Evolutionary conservation across 53 echinoderm and acorn worm species (phyloP).

Genomic region (Crossaster papposus): DNA sequence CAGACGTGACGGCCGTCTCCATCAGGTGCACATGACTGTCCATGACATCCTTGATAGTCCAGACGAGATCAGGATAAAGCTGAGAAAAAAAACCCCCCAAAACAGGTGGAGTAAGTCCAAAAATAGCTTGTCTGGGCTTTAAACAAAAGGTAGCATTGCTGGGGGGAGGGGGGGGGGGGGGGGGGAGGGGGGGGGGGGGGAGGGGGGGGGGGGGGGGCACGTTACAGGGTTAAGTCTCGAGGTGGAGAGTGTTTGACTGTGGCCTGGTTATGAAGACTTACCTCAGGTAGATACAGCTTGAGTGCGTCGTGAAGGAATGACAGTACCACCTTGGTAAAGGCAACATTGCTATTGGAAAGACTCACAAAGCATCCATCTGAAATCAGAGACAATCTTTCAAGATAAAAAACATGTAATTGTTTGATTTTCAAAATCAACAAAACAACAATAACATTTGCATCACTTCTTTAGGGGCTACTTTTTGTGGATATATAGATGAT

Average conservation of each 20-base stretch:
- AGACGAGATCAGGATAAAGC: conserved; percentile 83
- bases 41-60: conserved; percentile 78
- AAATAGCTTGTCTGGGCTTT: not conserved
- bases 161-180: too few species aligned
- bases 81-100: conserved; percentile 77
- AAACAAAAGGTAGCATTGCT: too few species aligned
- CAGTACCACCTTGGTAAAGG: conserved; percentile 86
- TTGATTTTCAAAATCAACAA: not conserved
- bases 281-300: conserved; percentile 88
- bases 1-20: conserved; percentile 78
- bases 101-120: not conserved
- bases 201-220: too few species aligned
- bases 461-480: too few species aligned
- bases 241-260: not conserved
- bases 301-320: conserved; percentile 84
- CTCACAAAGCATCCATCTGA: conserved; percentile 88
- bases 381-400: not conserved
- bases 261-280: conserved; percentile 28
- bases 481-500: too few species aligned
- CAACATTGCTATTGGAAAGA: conserved; percentile 84
- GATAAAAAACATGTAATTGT: not conserved
- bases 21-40: conserved; percentile 86
- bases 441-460: not conserved
- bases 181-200: too few species aligned
- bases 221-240: too few species aligned